These are phyloP conservation scores for Lepus americanus DNA, from an alignment of 2,113 vertebrate species.

Conservation along the genomic window DNA sequence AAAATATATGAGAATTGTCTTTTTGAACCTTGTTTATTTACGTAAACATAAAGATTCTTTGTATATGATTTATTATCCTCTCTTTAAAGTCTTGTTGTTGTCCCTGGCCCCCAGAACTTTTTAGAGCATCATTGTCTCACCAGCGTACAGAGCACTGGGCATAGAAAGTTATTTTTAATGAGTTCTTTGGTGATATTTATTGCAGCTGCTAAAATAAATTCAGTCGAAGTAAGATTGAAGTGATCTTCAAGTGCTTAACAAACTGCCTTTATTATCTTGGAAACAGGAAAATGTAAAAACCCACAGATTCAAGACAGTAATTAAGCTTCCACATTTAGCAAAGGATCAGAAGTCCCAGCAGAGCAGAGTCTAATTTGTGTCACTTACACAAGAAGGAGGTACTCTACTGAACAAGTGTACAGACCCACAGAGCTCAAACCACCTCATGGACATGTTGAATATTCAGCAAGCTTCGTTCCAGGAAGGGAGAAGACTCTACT, in stretches of 20 bases:
- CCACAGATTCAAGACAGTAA: conserved; percentile 1
- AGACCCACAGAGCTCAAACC: neutral
- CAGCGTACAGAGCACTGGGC: neutral
- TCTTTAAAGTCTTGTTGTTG: neutral
- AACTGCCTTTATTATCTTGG: conserved; percentile 47
- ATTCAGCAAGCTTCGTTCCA: neutral
- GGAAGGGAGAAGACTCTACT: neutral
- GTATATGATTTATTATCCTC: neutral
- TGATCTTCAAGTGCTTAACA: conserved; percentile 61
- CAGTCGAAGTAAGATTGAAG: conserved; percentile 64
- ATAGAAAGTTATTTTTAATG: conserved; percentile 58
- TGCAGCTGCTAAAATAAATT: conserved; percentile 69
- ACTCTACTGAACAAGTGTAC: neutral
- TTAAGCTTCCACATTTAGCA: conserved; percentile 40
- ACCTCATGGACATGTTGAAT: neutral
- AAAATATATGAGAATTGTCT: too few relatives aligned
- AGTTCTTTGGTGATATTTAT: conserved; percentile 37
- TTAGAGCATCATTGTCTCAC: neutral
- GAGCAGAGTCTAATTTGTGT: neutral
- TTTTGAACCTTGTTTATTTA: too few relatives aligned
- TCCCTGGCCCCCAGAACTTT: neutral
- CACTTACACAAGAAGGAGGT: neutral
- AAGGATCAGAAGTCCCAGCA: neutral
- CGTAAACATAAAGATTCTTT: neutral
- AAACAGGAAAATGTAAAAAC: conserved; percentile 45